Conservation (phyloP, 1,140 invertebrate species). For the Eueides isabella region DNA sequence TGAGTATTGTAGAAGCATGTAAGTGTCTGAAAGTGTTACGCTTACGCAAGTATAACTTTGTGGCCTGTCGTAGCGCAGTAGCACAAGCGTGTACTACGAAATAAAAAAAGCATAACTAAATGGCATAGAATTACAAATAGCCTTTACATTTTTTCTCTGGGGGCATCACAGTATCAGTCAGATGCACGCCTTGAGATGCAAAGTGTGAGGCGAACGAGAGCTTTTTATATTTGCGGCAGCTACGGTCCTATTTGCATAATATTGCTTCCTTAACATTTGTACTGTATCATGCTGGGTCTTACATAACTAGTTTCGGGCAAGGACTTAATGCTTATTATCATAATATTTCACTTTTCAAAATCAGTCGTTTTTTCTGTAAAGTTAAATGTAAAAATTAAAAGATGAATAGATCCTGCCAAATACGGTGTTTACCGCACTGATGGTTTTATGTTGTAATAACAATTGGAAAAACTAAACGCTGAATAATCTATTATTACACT, state of each 20-base stretch:
- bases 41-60: conserved; percentile 58
- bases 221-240: conserved; percentile 79
- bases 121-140: conserved; percentile 77
- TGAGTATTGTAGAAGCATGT: conserved; percentile 27
- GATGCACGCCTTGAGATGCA: conserved; percentile 79
- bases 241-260: conserved; percentile 61
- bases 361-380: neutral
- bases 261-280: conserved; percentile 76
- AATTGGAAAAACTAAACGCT: no score
- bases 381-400: conserved; percentile 7
- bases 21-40: conserved; percentile 32
- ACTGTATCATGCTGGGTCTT: conserved; percentile 51
- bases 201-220: conserved; percentile 74
- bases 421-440: no score
- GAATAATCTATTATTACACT: no score
- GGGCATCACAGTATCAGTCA: conserved; percentile 75
- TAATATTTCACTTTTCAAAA: neutral
- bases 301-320: conserved; percentile 20
- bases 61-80: no score
- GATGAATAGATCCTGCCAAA: no score
- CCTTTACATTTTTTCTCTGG: conserved; percentile 75
- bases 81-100: no score
- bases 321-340: conserved; percentile 5
- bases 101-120: conserved; percentile 67
- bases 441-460: no score